Evolutionary conservation across 2,888 invertebrate genomes (phyloP).

Genomic region (Epicampocera succincta): DNA sequence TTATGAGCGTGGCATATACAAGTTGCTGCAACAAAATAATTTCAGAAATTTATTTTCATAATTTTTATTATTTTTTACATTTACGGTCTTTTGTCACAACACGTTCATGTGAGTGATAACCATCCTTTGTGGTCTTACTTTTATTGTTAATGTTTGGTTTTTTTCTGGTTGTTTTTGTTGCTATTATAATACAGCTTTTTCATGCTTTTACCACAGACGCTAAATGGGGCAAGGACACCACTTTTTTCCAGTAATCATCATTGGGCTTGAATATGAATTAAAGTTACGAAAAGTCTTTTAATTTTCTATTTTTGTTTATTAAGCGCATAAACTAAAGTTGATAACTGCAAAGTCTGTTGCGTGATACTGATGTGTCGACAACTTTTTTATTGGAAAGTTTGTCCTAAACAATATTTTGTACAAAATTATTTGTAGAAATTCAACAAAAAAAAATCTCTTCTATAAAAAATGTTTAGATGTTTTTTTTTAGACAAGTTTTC

Average conservation of each 20-base stretch:
- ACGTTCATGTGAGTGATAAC: slow-evolving; percentile 56
- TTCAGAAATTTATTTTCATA: slow-evolving; percentile 37
- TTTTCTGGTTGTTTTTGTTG: slow-evolving; percentile 1
- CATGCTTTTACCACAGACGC: slow-evolving; percentile 12
- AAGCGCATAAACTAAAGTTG: not conserved
- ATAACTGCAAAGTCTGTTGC: too few species aligned
- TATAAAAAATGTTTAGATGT: too few species aligned
- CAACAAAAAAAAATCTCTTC: too few species aligned
- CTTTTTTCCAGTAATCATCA: slow-evolving; percentile 27
- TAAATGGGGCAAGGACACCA: slow-evolving; percentile 68
- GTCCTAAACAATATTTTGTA: too few species aligned
- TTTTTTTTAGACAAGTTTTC: too few species aligned
- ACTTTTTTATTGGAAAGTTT: too few species aligned
- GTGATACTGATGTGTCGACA: too few species aligned
- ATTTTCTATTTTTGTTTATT: slow-evolving; percentile 1
- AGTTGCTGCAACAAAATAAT: slow-evolving; percentile 23
- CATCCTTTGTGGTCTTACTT: slow-evolving; percentile 42
- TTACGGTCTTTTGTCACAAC: slow-evolving; percentile 63
- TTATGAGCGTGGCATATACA: not conserved
- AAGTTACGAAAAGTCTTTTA: slow-evolving; percentile 11
- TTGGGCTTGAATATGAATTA: slow-evolving; percentile 45
- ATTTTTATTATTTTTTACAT: slow-evolving; percentile 34
- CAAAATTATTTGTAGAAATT: too few species aligned
- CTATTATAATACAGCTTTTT: slow-evolving; percentile 10
- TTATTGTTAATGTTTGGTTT: slow-evolving; percentile 25